These are phyloP conservation scores for Catharus fuscescens DNA, from an alignment of 2,113 vertebrate species.

Conservation along the genomic window DNA sequence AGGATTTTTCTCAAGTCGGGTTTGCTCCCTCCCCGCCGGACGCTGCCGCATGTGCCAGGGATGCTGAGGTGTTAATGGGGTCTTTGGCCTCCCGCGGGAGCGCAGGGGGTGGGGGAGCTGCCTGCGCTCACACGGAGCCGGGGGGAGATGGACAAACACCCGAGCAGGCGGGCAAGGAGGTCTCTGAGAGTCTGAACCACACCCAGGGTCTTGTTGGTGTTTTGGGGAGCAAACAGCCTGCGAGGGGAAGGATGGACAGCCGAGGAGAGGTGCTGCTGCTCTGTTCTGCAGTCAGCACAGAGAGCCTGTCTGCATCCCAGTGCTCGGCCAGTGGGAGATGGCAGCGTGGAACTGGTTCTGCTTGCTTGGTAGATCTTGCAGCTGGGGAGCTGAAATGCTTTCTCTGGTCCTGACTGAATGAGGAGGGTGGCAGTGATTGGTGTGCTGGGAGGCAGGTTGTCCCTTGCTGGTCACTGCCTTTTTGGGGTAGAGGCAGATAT, in stretches of 20 bases:
- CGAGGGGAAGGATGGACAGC: neutral
- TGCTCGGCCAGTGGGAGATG: rapidly evolving
- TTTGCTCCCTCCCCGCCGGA: neutral
- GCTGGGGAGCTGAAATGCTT: neutral
- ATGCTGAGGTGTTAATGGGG: slow-evolving; percentile 44
- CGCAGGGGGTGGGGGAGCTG: rapidly evolving
- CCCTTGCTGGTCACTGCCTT: neutral
- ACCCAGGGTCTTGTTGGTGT: neutral
- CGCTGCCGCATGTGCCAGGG: rapidly evolving
- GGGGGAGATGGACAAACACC: neutral
- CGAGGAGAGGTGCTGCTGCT: neutral
- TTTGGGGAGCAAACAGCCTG: rapidly evolving
- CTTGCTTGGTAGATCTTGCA: neutral
- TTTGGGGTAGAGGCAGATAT: neutral
- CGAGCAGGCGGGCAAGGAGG: rapidly evolving
- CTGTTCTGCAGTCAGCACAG: too few relatives aligned
- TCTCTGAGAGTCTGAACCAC: rapidly evolving
- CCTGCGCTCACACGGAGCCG: neutral
- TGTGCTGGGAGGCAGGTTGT: neutral
- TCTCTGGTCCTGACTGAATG: neutral
- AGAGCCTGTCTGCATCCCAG: neutral
- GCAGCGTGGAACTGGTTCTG: rapidly evolving
- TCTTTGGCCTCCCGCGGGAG: neutral
- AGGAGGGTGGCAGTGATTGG: neutral
- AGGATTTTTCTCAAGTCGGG: slow-evolving; percentile 70